Evolutionary conservation across 2,888 invertebrate genomes (phyloP).

Genomic region (Biston betularia): DNA sequence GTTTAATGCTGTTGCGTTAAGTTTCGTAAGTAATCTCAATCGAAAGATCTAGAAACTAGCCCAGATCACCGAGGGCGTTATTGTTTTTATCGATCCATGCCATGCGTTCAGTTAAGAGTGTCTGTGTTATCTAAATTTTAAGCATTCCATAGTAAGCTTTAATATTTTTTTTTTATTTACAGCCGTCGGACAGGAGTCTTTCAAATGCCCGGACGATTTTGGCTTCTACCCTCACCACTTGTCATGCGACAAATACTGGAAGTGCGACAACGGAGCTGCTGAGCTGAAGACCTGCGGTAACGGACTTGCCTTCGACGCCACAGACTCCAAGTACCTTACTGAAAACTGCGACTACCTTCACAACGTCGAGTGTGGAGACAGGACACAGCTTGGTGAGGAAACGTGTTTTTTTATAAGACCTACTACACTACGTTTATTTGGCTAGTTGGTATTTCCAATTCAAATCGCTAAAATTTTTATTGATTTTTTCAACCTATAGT

Average conservation of each 20-base stretch:
- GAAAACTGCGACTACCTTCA: slow-evolving; percentile 98
- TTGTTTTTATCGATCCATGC: slow-evolving; percentile 38
- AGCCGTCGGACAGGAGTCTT: slow-evolving; percentile 92
- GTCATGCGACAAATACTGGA: slow-evolving; percentile 98
- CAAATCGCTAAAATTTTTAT: slow-evolving; percentile 13
- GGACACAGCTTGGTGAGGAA: slow-evolving; percentile 92
- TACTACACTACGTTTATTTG: too few relatives aligned
- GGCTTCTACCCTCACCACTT: slow-evolving; percentile 96
- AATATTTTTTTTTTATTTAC: slow-evolving; percentile 60
- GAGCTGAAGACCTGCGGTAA: slow-evolving; percentile 97
- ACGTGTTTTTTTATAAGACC: neutral
- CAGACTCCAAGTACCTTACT: slow-evolving; percentile 95
- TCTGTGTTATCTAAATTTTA: neutral
- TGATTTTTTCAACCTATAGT: slow-evolving; percentile 15
- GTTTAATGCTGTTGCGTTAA: slow-evolving; percentile 27
- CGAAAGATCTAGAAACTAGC: slow-evolving; percentile 23
- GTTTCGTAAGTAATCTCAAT: slow-evolving; percentile 33
- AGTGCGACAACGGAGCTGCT: slow-evolving; percentile 95
- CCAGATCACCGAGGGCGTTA: slow-evolving; percentile 27
- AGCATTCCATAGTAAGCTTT: neutral
- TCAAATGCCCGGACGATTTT: slow-evolving; percentile 97
- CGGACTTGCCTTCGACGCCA: slow-evolving; percentile 96
- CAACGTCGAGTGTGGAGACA: slow-evolving; percentile 97
- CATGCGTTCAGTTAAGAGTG: slow-evolving; percentile 13
- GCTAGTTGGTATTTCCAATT: neutral